Percentiles rank a stretch among this genome's conserved stretches.
These are phyloP conservation scores for Salvelinus sp. DNA, from an alignment of 2,113 vertebrate species.

Conservation along the genomic window DNA sequence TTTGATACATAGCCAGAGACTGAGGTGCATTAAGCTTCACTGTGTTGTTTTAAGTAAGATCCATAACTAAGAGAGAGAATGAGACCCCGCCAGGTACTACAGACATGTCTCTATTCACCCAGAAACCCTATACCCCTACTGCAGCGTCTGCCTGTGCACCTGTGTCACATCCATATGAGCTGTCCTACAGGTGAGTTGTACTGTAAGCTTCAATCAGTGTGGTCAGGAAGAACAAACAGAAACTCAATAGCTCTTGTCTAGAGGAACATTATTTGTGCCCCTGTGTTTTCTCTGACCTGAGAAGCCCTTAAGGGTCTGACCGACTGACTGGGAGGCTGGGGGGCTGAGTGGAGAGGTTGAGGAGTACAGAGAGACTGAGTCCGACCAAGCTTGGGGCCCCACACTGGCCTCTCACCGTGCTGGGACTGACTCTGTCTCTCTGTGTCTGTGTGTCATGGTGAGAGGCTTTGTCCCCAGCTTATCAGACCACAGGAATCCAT, in stretches of 20 bases:
- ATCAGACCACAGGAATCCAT: constrained; percentile 60
- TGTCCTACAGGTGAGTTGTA: neutral
- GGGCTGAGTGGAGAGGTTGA: neutral
- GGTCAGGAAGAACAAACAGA: neutral
- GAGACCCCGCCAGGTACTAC: no score
- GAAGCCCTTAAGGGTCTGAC: constrained; percentile 22
- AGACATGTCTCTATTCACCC: no score
- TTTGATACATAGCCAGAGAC: no score
- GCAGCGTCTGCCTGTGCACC: no score
- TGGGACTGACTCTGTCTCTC: no score
- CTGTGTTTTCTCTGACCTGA: constrained; percentile 34
- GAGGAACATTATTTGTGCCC: constrained; percentile 19
- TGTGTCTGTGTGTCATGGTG: constrained; percentile 32
- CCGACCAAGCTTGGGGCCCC: constrained; percentile 19
- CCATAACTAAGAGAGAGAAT: no score
- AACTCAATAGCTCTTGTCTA: neutral
- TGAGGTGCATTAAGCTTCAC: no score
- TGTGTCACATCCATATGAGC: no score
- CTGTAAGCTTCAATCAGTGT: neutral
- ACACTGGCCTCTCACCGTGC: neutral
- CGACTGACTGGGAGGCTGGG: neutral
- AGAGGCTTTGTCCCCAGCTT: constrained; percentile 52
- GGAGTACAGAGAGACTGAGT: constrained; percentile 22
- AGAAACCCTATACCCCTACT: no score
- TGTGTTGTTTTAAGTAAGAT: no score